Evolutionary conservation across 2,888 invertebrate genomes (phyloP), one percentile per base, ranked within the genome.

Genomic region (Aphidius colemani): DNA sequence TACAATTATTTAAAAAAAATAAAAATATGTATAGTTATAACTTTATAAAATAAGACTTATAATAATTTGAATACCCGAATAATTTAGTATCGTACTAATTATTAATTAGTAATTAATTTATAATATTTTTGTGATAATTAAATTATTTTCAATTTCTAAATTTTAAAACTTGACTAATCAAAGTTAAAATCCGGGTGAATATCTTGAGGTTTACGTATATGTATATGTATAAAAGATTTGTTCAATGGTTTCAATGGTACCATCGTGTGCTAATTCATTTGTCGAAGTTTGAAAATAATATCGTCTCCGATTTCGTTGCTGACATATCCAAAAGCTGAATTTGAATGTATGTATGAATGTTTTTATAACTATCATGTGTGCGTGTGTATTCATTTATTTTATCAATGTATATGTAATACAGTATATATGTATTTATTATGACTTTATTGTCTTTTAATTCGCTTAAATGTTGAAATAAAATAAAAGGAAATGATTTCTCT

Each of bases 91-190:
- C 44, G 30, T 30, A n/a, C 43, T 44, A 43, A 50, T n/a, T n/a
- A n/a, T n/a, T n/a, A n/a, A n/a, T n/a, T n/a, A n/a, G n/a, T n/a
- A n/a, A n/a, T 59, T 59, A 50, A 59, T 50, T 43, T 18, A 59
- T 50, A 51, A 59, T 41, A 59, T 50, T 18, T 18, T 59, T 51
- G 50, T 41, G 50, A 51, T 59, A 59, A 59, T 59, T 59, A 48
- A 59, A 59, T 59, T 45, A 55, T 58, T 63, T 57, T 51, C 46
- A 63, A 51, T 61, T 48, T 59, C 60, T n/a, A 48, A 43, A 61
- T 58, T 65, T 65, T 65, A 57, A 62, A 66, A 66, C 64, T 69
- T 64, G 61, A 69, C 63, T 67, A 67, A 69, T 69, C 66, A 67
- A 65, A 67, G 64, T 69, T 65, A 62, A 66, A 66, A 55, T 56